Conservation (phyloP, 2,113 vertebrate genomes). For the Formicarius rufipectus region DNA sequence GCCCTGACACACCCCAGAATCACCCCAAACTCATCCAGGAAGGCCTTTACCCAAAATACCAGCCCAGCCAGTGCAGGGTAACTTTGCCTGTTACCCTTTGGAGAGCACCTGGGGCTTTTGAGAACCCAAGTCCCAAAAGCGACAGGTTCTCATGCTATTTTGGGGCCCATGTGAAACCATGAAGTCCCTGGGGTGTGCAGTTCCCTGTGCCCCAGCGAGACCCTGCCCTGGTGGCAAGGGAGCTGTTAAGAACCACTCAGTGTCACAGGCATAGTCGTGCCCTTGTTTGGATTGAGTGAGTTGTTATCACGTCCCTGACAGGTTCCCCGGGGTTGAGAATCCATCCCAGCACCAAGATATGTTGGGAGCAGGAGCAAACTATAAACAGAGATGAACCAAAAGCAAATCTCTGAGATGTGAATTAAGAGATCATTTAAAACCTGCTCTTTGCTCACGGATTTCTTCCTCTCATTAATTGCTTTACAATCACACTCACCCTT, state of each 20-base stretch:
- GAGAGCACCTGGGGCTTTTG: not conserved
- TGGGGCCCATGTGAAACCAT: not conserved
- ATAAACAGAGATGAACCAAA: conserved; percentile 8
- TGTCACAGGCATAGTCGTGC: not conserved
- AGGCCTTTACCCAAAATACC: not conserved
- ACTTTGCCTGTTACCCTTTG: not conserved
- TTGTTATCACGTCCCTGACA: conserved; percentile 49
- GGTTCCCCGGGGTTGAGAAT: conserved; percentile 29
- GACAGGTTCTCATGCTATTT: not conserved
- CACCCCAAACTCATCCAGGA: not conserved
- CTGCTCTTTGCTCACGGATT: not conserved
- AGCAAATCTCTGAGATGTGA: not conserved
- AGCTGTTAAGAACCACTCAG: not conserved
- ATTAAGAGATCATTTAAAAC: not conserved
- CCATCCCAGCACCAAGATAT: not conserved
- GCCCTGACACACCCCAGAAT: not conserved
- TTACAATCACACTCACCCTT: not conserved
- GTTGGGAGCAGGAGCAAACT: conserved; percentile 21
- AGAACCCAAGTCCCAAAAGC: not conserved
- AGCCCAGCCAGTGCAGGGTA: not conserved
- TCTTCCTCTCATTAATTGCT: not conserved
- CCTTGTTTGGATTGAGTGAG: conserved; percentile 40
- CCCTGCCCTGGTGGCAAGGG: not conserved
- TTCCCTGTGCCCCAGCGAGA: not conserved
- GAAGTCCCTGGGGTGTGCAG: fast-evolving